These are phyloP conservation scores for Pantala flavescens DNA, from an alignment of 1,140 invertebrate genomes.

Conservation along the genomic window DNA sequence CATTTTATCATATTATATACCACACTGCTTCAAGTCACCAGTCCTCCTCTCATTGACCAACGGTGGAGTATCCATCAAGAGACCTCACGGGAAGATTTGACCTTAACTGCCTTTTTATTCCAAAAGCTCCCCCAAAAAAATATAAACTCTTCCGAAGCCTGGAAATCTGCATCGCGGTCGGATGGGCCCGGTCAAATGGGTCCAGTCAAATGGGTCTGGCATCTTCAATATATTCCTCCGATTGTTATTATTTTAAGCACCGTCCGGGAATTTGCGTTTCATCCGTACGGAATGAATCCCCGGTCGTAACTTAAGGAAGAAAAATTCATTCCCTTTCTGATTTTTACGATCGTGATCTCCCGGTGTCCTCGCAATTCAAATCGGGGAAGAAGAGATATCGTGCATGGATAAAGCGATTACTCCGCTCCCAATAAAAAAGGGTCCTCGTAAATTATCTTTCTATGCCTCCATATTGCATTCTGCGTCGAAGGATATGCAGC, in stretches of 20 bases:
- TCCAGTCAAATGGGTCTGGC: background rate
- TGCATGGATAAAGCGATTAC: constrained; percentile 1
- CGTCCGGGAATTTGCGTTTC: background rate
- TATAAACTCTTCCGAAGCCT: background rate
- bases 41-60: background rate
- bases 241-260: constrained; percentile 8
- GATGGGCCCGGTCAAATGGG: background rate
- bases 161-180: background rate
- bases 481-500: too few relatives aligned
- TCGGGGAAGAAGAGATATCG: background rate
- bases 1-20: too few relatives aligned
- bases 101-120: constrained; percentile 3
- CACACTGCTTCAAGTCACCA: too few relatives aligned
- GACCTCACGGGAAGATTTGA: background rate
- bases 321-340: background rate
- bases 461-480: too few relatives aligned
- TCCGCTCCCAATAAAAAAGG: background rate
- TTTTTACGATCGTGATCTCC: constrained; percentile 5
- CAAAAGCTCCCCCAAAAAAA: background rate
- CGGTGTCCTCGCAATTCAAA: background rate
- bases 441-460: too few relatives aligned
- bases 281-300: background rate
- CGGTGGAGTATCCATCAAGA: background rate
- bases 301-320: background rate
- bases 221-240: background rate